Conservation (phyloP, 2,113 vertebrate species). For the Xenotilapia leptura region DNA sequence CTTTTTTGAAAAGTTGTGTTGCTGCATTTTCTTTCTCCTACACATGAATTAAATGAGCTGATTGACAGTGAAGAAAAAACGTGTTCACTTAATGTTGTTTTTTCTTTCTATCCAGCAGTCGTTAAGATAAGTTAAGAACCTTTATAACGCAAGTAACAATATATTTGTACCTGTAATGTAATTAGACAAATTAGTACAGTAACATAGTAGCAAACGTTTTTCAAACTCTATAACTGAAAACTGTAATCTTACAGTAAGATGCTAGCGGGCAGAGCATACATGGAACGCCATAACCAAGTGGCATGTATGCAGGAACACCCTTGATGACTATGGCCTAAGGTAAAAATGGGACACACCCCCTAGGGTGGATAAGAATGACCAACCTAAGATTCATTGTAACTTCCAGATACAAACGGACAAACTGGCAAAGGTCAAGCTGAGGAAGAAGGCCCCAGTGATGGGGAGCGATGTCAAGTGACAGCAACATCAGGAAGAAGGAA, state of each 20-base stretch:
- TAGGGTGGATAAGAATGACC: not conserved
- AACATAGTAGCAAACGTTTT: not conserved
- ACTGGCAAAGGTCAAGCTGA: not conserved
- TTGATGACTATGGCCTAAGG: not conserved
- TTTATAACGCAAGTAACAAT: not conserved
- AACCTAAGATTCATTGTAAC: not conserved
- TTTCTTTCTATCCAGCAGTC: not conserved
- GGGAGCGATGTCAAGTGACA: not conserved
- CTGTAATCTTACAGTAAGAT: not conserved
- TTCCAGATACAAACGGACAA: not conserved
- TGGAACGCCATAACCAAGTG: not conserved
- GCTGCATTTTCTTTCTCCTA: not conserved
- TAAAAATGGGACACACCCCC: not conserved
- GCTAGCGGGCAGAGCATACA: not conserved
- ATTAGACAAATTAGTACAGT: not conserved
- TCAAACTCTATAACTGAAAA: not conserved
- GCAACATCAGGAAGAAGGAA: not conserved
- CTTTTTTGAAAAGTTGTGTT: not conserved
- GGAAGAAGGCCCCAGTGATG: not conserved
- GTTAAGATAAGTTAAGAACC: not conserved
- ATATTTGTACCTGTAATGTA: not conserved
- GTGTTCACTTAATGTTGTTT: accelerated
- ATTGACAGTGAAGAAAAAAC: not conserved
- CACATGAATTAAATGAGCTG: not conserved
- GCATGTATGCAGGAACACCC: not conserved